phyloP scores from a whole-genome alignment of 1,140 invertebrate genomes.

The Heliconius nattereri region DNA sequence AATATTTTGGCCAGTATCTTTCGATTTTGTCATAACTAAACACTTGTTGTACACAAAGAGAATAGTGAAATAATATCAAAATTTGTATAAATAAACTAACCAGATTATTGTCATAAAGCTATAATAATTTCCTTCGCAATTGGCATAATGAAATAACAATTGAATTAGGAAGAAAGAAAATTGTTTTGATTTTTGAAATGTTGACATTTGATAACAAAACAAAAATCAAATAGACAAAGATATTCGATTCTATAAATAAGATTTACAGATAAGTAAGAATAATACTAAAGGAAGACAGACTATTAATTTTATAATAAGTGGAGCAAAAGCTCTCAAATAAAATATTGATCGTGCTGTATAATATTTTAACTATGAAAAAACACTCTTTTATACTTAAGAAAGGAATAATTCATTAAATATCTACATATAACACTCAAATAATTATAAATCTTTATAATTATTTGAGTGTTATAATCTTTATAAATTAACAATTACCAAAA shows the following conservation, averaged over 20 bases:
- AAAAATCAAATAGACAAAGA: neutral
- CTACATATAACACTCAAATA: no score
- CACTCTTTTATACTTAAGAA: no score
- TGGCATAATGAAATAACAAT: slow-evolving; percentile 64
- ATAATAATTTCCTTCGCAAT: slow-evolving; percentile 47
- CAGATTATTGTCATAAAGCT: slow-evolving; percentile 18
- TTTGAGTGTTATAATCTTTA: no score
- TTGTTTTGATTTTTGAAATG: slow-evolving; percentile 11
- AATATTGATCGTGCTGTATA: no score
- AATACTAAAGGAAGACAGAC: neutral
- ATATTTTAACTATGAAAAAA: no score
- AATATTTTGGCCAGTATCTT: slow-evolving; percentile 12
- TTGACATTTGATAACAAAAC: neutral
- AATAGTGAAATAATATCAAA: neutral
- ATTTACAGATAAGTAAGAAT: neutral
- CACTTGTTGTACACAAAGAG: neutral
- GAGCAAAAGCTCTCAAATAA: neutral
- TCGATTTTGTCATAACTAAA: slow-evolving; percentile 1
- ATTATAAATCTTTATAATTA: no score
- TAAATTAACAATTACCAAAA: neutral
- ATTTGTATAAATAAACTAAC: slow-evolving; percentile 15
- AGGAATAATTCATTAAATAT: no score
- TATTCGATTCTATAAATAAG: neutral
- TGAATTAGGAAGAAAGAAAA: slow-evolving; percentile 48
- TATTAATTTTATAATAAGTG: neutral